Percentiles rank a stretch among this genome's conserved stretches.
phyloP scores from a whole-genome alignment of 2,113 vertebrate genomes.

The Argyrosomus japonicus region DNA sequence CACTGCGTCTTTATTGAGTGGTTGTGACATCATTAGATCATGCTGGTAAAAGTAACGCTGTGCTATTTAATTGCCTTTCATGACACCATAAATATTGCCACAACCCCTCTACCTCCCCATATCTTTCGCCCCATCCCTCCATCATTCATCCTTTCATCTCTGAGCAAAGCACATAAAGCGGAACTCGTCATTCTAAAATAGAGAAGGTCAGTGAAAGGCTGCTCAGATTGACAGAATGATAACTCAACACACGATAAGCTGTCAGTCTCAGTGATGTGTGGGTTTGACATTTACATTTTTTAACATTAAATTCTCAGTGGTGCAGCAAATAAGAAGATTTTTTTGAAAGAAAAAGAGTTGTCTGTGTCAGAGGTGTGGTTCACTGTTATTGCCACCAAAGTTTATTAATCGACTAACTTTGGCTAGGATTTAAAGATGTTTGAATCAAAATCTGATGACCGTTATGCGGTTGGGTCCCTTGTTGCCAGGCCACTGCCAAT shows the following conservation, averaged over 20 bases:
- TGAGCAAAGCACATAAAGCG: conserved; percentile 18
- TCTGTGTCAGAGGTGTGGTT: neutral
- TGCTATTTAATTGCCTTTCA: conserved; percentile 62
- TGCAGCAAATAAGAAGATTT: neutral
- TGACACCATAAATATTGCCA: conserved; percentile 55
- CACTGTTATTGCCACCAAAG: neutral
- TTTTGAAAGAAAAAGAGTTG: neutral
- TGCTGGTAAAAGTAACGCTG: conserved; percentile 46
- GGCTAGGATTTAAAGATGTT: neutral
- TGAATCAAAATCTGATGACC: neutral
- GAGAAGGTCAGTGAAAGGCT: conserved; percentile 49
- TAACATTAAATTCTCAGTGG: neutral
- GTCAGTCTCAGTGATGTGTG: conserved; percentile 28
- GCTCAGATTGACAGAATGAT: conserved; percentile 33
- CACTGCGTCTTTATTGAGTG: conserved; percentile 41
- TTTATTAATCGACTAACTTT: neutral
- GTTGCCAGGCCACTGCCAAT: neutral
- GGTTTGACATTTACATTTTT: conserved; percentile 45
- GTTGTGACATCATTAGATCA: conserved; percentile 48
- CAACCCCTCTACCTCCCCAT: conserved; percentile 6
- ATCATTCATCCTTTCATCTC: conserved; percentile 31
- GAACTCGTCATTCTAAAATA: conserved; percentile 24
- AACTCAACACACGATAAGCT: conserved; percentile 26
- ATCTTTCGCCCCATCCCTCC: conserved; percentile 12
- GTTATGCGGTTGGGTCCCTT: neutral